Conservation (phyloP, 2,113 vertebrate species). For the Eurystomus gularis region DNA sequence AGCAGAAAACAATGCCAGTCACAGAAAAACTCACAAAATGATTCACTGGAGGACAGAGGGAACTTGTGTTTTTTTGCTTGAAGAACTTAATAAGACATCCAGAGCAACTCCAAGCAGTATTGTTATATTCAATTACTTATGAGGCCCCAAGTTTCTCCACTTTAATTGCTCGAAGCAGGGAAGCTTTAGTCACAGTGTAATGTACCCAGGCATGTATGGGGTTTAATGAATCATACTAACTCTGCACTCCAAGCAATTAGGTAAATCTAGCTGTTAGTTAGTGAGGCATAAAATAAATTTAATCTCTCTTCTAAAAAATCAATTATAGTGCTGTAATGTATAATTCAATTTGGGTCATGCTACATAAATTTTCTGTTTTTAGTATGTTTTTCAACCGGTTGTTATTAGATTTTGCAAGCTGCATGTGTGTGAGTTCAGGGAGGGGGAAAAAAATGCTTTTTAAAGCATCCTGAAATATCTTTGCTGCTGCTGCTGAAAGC, state of each 20-base stretch:
- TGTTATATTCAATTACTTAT: conserved; percentile 66
- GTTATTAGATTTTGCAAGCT: conserved; percentile 61
- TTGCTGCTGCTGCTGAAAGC: background rate
- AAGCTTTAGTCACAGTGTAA: conserved; percentile 78
- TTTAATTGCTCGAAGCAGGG: conserved; percentile 77
- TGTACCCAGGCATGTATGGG: conserved; percentile 76
- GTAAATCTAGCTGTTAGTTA: conserved; percentile 84
- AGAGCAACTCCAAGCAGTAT: conserved; percentile 65
- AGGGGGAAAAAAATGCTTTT: background rate
- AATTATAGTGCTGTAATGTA: conserved; percentile 83
- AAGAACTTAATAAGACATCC: conserved; percentile 67
- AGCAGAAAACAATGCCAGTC: conserved; percentile 5
- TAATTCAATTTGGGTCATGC: conserved; percentile 84
- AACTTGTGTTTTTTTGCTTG: background rate
- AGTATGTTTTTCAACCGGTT: conserved; percentile 69
- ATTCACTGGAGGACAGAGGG: background rate
- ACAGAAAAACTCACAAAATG: background rate
- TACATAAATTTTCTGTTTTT: conserved; percentile 82
- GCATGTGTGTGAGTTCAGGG: background rate
- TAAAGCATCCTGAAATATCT: background rate
- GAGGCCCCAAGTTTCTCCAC: conserved; percentile 67
- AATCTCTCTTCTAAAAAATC: conserved; percentile 86
- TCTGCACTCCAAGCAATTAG: conserved; percentile 84
- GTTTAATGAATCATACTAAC: conserved; percentile 83
- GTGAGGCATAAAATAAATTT: conserved; percentile 85